Conservation (phyloP, 2,888 invertebrate species). For the Notodonta dromedarius region DNA sequence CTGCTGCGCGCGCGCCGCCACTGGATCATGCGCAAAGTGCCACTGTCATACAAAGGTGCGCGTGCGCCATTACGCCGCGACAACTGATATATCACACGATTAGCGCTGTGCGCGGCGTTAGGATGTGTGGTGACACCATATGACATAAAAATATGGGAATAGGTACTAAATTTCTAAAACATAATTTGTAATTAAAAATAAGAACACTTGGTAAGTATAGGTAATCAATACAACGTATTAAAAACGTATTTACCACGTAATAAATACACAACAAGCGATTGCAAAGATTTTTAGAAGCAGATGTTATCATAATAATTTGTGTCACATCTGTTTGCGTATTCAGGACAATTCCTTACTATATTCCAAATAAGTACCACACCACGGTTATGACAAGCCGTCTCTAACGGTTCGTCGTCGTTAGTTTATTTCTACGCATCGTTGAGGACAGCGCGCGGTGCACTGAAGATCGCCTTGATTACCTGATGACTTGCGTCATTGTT, state of each 20-base stretch:
- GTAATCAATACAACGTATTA: too few relatives aligned
- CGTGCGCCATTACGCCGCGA: conserved; percentile 29
- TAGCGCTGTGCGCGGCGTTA: conserved; percentile 12
- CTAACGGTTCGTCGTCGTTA: conserved; percentile 5
- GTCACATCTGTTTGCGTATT: not conserved
- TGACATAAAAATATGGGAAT: too few relatives aligned
- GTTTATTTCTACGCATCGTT: conserved; percentile 11
- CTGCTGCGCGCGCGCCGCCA: conserved; percentile 9
- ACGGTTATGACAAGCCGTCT: conserved; percentile 10
- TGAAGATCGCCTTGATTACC: not conserved
- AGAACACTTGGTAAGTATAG: too few relatives aligned
- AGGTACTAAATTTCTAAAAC: too few relatives aligned
- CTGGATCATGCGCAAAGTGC: conserved; percentile 34
- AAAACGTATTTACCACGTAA: too few relatives aligned
- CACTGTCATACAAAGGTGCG: conserved; percentile 34
- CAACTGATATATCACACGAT: conserved; percentile 35
- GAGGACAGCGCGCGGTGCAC: not conserved
- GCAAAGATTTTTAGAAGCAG: too few relatives aligned
- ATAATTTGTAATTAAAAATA: too few relatives aligned
- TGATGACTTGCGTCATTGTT: conserved; percentile 2
- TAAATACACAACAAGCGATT: too few relatives aligned
- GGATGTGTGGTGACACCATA: conserved; percentile 6
- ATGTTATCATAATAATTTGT: too few relatives aligned
- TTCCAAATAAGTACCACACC: not conserved
- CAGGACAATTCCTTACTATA: not conserved